Base-by-base conservation (phyloP, 1,140 invertebrate species). In the Aphelinus certus region DNA sequence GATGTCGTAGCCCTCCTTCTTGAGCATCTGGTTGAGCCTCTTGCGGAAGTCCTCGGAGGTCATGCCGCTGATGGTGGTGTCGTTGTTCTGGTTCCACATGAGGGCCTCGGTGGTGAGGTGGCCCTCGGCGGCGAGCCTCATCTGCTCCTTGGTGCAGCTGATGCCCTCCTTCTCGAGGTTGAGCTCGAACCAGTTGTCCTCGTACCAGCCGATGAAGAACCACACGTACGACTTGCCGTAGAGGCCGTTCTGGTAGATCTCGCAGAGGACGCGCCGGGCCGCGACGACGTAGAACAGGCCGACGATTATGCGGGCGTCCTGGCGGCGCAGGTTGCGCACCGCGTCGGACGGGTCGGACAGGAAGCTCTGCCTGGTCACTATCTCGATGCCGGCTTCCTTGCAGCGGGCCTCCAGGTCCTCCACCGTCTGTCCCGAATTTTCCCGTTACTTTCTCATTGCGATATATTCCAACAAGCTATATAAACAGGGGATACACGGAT, bases 121-220 rank as follows among this genome's bases (percentile, higher is more conserved):
- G 0, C 97, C 97, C 86, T 99, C 97, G 1, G 98, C 95, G 0
- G 98, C 98, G 74, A 92, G 90, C 60, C 92, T 87, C 95, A 99
- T 98, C 85, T 99, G 92, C 79, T 98, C 95, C 56, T 91, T 90
- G 0, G 96, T 98, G 84, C 98, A 99, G 75, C 96, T 93, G 47
- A 99, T 94, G 26, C 93, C 92, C 85, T 97, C 95, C 64, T 95
- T 93, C 73, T 95, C 92, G n/a, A 96, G 84, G 81, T 95, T 95
- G 0, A 92, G 91, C 82, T 96, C 95, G 84, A 97, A 99, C 98
- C 98, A 99, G 82, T 99, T 97, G 84, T 99, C 97, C 83, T 99
- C 97, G 86, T 99, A 99, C 98, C 98, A 99, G 58, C 95, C 98
- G 81, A 99, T 99, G 86, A 99, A 98, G 86, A 99, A 98, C 98